A percentile compares a stretch with the other conserved stretches of the same genome.
phyloP scores from a whole-genome alignment of 2,797 vertebrate genomes.

The Liparis tanakae region DNA sequence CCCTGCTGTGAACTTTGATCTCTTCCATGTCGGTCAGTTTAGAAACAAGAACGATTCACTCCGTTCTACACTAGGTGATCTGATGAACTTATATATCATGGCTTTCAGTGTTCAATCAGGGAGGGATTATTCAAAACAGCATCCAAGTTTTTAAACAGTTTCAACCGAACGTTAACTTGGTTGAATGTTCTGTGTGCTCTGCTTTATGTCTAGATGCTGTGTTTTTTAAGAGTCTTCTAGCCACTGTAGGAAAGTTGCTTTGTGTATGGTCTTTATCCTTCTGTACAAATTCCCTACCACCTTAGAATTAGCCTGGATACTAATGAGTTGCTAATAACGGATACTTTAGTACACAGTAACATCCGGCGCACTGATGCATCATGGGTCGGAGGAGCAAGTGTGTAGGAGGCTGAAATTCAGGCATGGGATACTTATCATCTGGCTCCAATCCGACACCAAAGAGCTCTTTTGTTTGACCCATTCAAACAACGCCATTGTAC shows the following conservation, averaged over 20 bases:
- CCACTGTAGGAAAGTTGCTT: background rate
- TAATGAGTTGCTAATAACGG: slow-evolving; percentile 55
- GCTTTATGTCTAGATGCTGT: background rate
- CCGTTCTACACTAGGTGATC: background rate
- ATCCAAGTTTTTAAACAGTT: background rate
- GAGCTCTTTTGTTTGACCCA: slow-evolving; percentile 78
- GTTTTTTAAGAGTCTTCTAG: background rate
- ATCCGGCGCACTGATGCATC: slow-evolving; percentile 63
- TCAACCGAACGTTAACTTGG: background rate
- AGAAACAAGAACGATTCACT: background rate
- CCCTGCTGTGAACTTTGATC: background rate
- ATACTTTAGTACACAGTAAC: slow-evolving; percentile 63
- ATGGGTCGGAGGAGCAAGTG: slow-evolving; percentile 53
- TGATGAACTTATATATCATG: background rate
- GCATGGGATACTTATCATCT: slow-evolving; percentile 74
- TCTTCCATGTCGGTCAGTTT: slow-evolving; percentile 1
- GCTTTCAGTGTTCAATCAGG: background rate
- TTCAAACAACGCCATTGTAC: slow-evolving; percentile 78
- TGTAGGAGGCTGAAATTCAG: slow-evolving; percentile 78
- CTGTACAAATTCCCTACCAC: slow-evolving; percentile 23
- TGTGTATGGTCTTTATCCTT: background rate
- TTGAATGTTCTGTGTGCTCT: background rate
- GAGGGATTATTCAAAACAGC: background rate
- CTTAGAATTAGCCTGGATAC: slow-evolving; percentile 50
- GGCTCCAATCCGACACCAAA: slow-evolving; percentile 74